These are phyloP conservation scores for Triplophysa tibetana DNA, from an alignment of 2,113 vertebrate genomes.

Conservation along the genomic window DNA sequence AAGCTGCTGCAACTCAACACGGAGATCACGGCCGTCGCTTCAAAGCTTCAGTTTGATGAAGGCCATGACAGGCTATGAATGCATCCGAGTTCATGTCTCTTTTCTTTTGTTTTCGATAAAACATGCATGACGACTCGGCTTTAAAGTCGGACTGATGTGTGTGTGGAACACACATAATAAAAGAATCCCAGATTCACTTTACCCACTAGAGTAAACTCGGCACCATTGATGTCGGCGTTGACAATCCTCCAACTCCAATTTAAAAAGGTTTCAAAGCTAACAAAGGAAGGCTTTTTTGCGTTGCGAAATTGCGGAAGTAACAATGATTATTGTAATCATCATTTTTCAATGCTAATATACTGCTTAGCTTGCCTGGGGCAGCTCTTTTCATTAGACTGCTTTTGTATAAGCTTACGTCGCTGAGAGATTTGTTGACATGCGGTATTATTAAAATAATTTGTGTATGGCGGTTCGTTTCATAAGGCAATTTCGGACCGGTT, in stretches of 20 bases:
- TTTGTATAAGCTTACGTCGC: conserved; percentile 3
- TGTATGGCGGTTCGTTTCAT: not conserved
- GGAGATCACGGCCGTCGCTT: conserved; percentile 50
- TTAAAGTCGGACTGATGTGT: conserved; percentile 68
- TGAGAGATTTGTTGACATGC: conserved; percentile 29
- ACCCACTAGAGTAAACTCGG: conserved; percentile 52
- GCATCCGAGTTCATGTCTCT: conserved; percentile 54
- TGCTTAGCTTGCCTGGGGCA: not conserved
- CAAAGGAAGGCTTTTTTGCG: not conserved
- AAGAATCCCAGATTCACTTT: conserved; percentile 52
- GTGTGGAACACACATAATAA: conserved; percentile 55
- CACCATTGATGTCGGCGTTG: conserved; percentile 43
- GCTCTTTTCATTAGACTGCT: conserved; percentile 12
- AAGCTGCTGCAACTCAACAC: conserved; percentile 51
- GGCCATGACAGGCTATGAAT: conserved; percentile 53
- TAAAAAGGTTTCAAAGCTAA: conserved; percentile 34
- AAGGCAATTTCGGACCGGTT: not conserved
- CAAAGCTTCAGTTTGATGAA: conserved; percentile 55
- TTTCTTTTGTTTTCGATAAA: conserved; percentile 66
- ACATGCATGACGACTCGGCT: conserved; percentile 71
- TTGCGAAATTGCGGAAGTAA: conserved; percentile 12
- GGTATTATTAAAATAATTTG: conserved; percentile 13
- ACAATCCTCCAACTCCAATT: conserved; percentile 45
- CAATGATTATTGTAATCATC: conserved; percentile 29
- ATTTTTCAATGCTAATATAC: conserved; percentile 19